phyloP scores from a whole-genome alignment of 2,888 invertebrate genomes.

The Rotaria magnacalcarata region DNA sequence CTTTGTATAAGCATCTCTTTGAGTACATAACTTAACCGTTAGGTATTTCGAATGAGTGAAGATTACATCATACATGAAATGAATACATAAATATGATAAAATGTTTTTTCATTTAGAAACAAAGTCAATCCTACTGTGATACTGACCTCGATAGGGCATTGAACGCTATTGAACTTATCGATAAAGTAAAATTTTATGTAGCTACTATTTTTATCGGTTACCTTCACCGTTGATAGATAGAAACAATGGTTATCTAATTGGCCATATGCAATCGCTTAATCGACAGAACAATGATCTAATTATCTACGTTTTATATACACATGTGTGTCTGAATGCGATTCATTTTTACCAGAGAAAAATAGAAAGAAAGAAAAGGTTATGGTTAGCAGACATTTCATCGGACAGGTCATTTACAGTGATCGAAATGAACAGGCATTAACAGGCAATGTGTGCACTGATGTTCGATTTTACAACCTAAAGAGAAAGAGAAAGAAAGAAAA shows the following conservation, averaged over 20 bases:
- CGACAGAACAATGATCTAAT: not conserved
- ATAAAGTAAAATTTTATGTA: not conserved
- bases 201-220: not conserved
- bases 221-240: not conserved
- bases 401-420: not conserved
- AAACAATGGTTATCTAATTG: not conserved
- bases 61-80: not conserved
- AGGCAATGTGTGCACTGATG: not conserved
- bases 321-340: too few species aligned
- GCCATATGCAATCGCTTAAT: not conserved
- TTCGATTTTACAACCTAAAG: not conserved
- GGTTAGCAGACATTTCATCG: not conserved
- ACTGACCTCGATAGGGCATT: not conserved
- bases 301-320: not conserved
- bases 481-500: not conserved
- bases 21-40: not conserved
- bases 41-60: not conserved
- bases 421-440: too few species aligned
- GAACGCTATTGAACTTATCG: not conserved
- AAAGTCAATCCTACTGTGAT: not conserved
- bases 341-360: not conserved
- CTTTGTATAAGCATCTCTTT: not conserved
- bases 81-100: not conserved
- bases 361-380: not conserved
- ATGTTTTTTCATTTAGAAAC: not conserved